Evolutionary conservation across 1,140 invertebrate species (phyloP), one percentile per base, ranked within the genome.

Genomic region (Helicoverpa zea): DNA sequence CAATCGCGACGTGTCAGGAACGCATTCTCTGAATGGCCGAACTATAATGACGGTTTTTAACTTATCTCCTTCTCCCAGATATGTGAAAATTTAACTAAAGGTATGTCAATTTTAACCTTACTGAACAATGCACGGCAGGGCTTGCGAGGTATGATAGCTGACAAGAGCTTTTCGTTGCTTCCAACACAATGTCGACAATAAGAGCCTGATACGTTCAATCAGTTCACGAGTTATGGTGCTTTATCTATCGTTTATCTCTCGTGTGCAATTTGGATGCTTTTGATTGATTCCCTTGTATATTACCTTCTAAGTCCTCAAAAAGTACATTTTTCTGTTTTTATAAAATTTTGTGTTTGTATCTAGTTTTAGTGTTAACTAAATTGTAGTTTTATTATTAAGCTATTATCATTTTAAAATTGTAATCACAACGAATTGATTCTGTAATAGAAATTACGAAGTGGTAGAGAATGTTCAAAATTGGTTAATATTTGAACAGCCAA

Each of bases 201-300:
- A 77, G n/a, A 16, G 43, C 52, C 12, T 23, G 47, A 12, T 43
- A 72, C 3, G 56, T 16, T n/a, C 18, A 56, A 30, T 14, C n/a
- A 29, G 35, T 61, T 52, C 74, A 58, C 43, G 52, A 43, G 30
- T 16, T 64, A 68, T 70, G 76, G 76, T 79, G 76, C 76, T 79
- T 68, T 2, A 43, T 76, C 18, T 14, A 61, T 43, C 66, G 29
- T 47, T 58, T 63, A 76, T 68, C 63, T 83, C 58, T 83, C 64
- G 43, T 80, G 85, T 86, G 85, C 83, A 85, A 84, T 86, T 47
- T 73, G 70, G 54, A 70, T 77, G 73, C 66, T 84, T 84, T 63
- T 58, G 13, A 80, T 81, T 82, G 79, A 74, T 73, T 61, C 80
- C 49, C 58, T 80, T 82, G 52, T 81, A 80, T 64, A 70, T 72